These are phyloP conservation scores for Bombus polaris DNA, from an alignment of 1,140 invertebrate species.

Conservation along the genomic window DNA sequence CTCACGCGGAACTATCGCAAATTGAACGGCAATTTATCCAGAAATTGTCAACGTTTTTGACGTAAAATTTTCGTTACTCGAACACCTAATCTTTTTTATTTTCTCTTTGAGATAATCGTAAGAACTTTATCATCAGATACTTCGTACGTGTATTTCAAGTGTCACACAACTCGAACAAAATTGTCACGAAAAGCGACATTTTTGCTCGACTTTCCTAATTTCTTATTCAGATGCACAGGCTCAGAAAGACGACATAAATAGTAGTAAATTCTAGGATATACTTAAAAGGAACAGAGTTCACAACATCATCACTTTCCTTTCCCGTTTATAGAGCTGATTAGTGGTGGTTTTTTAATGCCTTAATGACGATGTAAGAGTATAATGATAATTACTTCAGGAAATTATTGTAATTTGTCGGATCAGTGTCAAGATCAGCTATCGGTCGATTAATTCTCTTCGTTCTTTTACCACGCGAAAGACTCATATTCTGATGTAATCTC, in stretches of 20 bases:
- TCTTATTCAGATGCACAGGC: no score
- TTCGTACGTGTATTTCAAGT: not conserved
- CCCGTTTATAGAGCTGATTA: not conserved
- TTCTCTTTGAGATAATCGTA: not conserved
- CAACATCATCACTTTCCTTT: no score
- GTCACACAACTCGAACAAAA: not conserved
- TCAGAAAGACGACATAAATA: no score
- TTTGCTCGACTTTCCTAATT: no score
- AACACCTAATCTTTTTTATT: conserved; percentile 4
- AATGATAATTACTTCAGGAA: not conserved
- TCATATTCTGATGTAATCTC: not conserved
- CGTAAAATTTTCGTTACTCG: not conserved
- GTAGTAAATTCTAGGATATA: no score
- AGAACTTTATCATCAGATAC: not conserved
- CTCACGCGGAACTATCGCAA: not conserved
- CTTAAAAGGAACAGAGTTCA: no score
- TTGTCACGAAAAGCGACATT: not conserved
- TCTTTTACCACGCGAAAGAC: not conserved
- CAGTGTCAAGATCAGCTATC: not conserved
- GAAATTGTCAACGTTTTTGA: not conserved
- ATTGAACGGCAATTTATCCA: conserved; percentile 18
- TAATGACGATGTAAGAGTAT: not conserved
- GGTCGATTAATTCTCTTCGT: not conserved
- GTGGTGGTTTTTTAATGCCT: not conserved
- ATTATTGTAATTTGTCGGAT: not conserved